Base-by-base conservation (phyloP, 2,113 vertebrate genomes). In the Opisthocomus hoazin region DNA sequence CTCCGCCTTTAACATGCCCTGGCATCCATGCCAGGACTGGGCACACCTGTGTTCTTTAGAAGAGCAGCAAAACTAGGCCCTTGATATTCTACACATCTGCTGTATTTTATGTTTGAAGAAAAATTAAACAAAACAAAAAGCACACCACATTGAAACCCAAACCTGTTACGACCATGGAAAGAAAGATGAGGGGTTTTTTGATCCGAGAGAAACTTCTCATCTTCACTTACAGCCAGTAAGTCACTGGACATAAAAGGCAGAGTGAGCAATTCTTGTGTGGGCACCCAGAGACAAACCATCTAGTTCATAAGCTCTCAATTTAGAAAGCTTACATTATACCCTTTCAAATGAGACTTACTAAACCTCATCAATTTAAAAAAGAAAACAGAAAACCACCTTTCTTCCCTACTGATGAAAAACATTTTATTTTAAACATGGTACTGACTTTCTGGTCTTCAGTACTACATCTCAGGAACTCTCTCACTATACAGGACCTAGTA, bases 91-190 rank as follows among this genome's bases (percentile, higher is more conserved):
- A 36, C 10, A 11, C 16, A 53, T 5, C 32, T 43, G 27, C 53
- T 41, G 7, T 60, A 58, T 54, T 41, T 57, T 26, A 21, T 11
- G 11, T 53, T 27, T 57, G 41, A 70, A 17, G 39, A 26, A n/a
- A 83, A 78, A 13, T 1, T 46, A 54, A 64, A 10, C 11, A 14
- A 34, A 30, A 20, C 9, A 53, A 65, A 56, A 11, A 6, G 4
- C 32, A 78, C 14, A 58, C 30, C 10, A 60, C n/a, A 70, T 1
- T 26, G 26, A 79, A 74, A 69, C 10, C 3, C 39, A 80, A 63
- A 69, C 10, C 21, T 17, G 5, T 48, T n/a, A 48, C 0, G 3
- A 20, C 5, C 30, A 58, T 0, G 6, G 29, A 45, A 91, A 76
- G 5, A 57, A 39, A 69, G 7, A 53, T 23, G 2, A 56, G 19